Conservation (phyloP, 92 coral and sea anemone species). For the Plumapathes pennacea region DNA sequence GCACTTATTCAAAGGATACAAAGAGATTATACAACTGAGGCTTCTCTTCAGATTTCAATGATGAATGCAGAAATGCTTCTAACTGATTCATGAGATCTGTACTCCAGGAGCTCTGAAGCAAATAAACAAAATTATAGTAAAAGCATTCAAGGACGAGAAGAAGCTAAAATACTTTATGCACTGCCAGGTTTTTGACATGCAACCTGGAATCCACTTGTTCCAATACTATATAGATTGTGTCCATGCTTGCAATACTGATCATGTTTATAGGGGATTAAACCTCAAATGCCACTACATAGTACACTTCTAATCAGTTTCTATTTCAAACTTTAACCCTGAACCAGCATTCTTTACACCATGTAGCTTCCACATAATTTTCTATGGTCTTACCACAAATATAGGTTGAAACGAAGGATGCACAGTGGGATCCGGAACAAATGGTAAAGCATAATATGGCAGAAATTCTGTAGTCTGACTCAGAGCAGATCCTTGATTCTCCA, state of each 20-base stretch:
- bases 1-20: slow-evolving; percentile 75
- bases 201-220: no score
- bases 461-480: slow-evolving; percentile 96
- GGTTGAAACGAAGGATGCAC: slow-evolving; percentile 95
- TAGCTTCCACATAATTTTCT: no score
- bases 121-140: neutral
- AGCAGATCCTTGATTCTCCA: slow-evolving; percentile 92
- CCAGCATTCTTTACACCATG: no score
- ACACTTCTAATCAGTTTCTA: neutral
- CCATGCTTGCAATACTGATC: no score
- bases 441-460: slow-evolving; percentile 93
- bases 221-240: no score
- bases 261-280: no score
- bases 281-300: neutral
- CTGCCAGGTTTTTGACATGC: no score
- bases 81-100: slow-evolving; percentile 71
- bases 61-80: slow-evolving; percentile 51
- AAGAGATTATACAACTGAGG: slow-evolving; percentile 74
- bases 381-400: slow-evolving; percentile 74
- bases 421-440: slow-evolving; percentile 91
- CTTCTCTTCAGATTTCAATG: slow-evolving; percentile 78
- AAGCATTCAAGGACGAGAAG: neutral
- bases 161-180: neutral
- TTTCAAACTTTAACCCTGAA: no score
- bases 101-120: slow-evolving; percentile 81